A percentile compares a stretch with the other conserved stretches of the same genome.
phyloP scores from a whole-genome alignment of 2,113 vertebrate genomes.

The Zosterops hypoxanthus region DNA sequence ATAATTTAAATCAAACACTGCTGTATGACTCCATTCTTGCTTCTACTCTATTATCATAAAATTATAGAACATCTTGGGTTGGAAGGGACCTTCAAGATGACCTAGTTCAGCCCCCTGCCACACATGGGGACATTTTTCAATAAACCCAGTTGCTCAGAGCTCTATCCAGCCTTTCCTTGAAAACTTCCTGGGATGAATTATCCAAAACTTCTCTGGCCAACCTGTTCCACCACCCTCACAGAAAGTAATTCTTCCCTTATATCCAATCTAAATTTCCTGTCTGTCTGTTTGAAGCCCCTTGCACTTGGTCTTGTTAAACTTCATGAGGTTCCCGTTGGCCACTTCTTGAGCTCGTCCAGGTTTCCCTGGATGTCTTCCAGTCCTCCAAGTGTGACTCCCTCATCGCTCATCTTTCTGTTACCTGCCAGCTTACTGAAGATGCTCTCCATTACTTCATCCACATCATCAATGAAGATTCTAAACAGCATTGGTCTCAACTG shows the following conservation, averaged over 20 bases:
- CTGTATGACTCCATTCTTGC: background rate
- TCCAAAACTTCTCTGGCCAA: background rate
- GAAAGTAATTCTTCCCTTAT: background rate
- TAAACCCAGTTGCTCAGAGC: background rate
- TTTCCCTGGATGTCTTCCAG: background rate
- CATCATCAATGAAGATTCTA: background rate
- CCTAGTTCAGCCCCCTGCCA: background rate
- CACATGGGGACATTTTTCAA: rapidly evolving
- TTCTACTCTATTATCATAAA: background rate
- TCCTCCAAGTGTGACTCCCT: background rate
- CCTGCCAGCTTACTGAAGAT: background rate
- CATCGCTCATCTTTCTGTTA: background rate
- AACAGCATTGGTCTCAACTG: background rate
- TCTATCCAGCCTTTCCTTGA: background rate
- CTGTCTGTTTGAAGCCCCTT: background rate
- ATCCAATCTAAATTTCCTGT: background rate
- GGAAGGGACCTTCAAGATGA: background rate
- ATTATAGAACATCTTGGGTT: background rate
- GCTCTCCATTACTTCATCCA: background rate
- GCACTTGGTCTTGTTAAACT: background rate
- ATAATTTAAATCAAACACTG: background rate
- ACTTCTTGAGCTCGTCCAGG: background rate
- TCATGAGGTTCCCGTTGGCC: background rate
- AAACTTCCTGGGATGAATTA: background rate
- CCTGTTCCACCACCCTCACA: background rate